A percentile compares a stretch with the other conserved stretches of the same genome.
phyloP scores from a whole-genome alignment of 2,888 invertebrate species.

The Sylvicola cinctus region DNA sequence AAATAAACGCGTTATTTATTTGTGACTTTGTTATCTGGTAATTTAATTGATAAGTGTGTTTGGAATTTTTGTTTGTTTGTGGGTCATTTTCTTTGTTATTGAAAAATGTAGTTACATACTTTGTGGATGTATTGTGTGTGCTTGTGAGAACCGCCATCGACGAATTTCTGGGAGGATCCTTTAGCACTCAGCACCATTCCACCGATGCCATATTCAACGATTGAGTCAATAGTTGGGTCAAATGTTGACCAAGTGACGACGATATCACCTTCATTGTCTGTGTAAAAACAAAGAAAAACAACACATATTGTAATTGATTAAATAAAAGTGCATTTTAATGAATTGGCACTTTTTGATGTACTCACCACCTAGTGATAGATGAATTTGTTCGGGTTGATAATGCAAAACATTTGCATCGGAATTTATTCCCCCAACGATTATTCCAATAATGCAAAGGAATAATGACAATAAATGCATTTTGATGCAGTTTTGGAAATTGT shows the following conservation, averaged over 20 bases:
- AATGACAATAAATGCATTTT: too few relatives aligned
- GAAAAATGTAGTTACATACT: slow-evolving; percentile 24
- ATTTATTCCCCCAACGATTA: too few relatives aligned
- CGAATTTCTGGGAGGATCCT: slow-evolving; percentile 41
- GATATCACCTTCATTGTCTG: slow-evolving; percentile 43
- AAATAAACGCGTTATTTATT: neutral
- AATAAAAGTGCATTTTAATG: too few relatives aligned
- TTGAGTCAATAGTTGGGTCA: slow-evolving; percentile 39
- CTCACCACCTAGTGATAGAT: slow-evolving; percentile 40
- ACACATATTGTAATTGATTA: neutral
- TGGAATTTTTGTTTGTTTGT: too few relatives aligned
- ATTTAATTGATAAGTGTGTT: too few relatives aligned
- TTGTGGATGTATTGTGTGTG: slow-evolving; percentile 58
- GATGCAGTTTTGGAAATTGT: too few relatives aligned
- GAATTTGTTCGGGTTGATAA: slow-evolving; percentile 47
- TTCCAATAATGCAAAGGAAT: too few relatives aligned
- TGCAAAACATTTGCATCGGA: slow-evolving; percentile 12
- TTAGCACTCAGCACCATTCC: slow-evolving; percentile 31
- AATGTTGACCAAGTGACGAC: slow-evolving; percentile 70
- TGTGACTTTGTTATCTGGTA: neutral
- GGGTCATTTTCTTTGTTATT: too few relatives aligned
- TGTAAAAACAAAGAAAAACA: slow-evolving; percentile 8
- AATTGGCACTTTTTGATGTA: too few relatives aligned
- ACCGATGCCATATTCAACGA: slow-evolving; percentile 53
- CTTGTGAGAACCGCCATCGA: slow-evolving; percentile 47